A percentile compares a stretch with the other conserved stretches of the same genome.
phyloP scores from a whole-genome alignment of 2,888 invertebrate species.

The Meandrusa payeni region DNA sequence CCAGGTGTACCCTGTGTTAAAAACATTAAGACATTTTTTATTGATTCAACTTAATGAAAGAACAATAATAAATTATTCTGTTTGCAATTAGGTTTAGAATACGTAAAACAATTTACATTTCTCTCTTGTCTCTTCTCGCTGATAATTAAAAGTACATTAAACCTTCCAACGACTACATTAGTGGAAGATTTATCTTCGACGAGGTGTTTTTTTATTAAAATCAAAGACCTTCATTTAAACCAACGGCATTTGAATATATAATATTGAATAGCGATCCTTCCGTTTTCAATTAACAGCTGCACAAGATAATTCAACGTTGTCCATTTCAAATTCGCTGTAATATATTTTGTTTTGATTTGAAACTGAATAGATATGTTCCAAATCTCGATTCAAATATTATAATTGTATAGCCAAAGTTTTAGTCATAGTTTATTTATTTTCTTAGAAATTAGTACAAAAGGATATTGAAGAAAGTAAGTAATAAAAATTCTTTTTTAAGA shows the following conservation, averaged over 20 bases:
- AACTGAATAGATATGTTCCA: too few relatives aligned
- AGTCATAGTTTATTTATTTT: too few relatives aligned
- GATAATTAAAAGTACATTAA: slow-evolving; percentile 20
- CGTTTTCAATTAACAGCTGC: slow-evolving; percentile 13
- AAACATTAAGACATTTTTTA: slow-evolving; percentile 4
- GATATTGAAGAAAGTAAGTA: too few relatives aligned
- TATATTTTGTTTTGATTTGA: too few relatives aligned
- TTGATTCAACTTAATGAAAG: slow-evolving; percentile 10
- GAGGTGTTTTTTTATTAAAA: slow-evolving; percentile 15
- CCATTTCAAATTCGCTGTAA: too few relatives aligned
- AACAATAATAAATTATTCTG: slow-evolving; percentile 17
- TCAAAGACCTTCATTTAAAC: slow-evolving; percentile 10
- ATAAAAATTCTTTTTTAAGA: too few relatives aligned
- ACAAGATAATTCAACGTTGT: too few relatives aligned
- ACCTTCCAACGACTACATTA: slow-evolving; percentile 19
- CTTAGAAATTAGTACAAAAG: too few relatives aligned
- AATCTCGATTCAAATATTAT: too few relatives aligned
- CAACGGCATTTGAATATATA: slow-evolving; percentile 8
- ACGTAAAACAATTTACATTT: slow-evolving; percentile 11
- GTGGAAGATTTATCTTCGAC: slow-evolving; percentile 10
- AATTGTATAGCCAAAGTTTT: too few relatives aligned
- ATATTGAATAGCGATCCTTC: slow-evolving; percentile 6
- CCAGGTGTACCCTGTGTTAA: neutral
- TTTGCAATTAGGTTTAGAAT: slow-evolving; percentile 19
- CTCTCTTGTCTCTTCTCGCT: slow-evolving; percentile 1